Evolutionary conservation across 2,113 vertebrate species (phyloP).

Genomic region (Junco hyemalis): DNA sequence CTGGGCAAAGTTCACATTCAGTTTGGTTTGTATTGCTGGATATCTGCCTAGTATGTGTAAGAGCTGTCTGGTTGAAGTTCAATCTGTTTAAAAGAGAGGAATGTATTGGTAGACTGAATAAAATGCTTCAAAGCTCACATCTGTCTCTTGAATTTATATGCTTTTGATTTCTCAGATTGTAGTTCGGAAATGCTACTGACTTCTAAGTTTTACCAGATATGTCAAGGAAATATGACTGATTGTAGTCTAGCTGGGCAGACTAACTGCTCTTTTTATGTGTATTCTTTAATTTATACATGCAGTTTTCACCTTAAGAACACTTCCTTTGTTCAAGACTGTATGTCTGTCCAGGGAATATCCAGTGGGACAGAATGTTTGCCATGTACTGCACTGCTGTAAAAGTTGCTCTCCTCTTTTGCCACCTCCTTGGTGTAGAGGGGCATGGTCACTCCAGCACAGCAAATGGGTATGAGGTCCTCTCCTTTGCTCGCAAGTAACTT

Average conservation of each 20-base stretch:
- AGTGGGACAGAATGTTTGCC: not conserved
- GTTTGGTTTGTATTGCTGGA: not conserved
- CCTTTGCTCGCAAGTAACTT: not conserved
- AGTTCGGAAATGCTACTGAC: not conserved
- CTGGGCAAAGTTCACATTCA: not conserved
- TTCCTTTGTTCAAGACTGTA: not conserved
- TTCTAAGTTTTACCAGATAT: not conserved
- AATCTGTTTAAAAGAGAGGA: not conserved
- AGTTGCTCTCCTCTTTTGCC: not conserved
- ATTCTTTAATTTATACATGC: not conserved
- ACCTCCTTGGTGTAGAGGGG: not conserved
- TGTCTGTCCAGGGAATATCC: not conserved
- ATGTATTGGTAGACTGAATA: not conserved
- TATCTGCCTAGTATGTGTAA: not conserved
- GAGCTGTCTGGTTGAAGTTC: slow-evolving; percentile 20
- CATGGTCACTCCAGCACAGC: not conserved
- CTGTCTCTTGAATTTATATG: not conserved
- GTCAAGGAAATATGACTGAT: not conserved
- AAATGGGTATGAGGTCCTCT: not conserved
- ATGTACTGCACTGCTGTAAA: not conserved
- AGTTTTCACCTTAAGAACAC: not conserved
- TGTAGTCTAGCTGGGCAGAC: not conserved
- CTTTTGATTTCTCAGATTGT: not conserved
- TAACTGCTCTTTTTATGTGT: not conserved
- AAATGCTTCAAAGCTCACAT: not conserved